Base-by-base conservation (phyloP, 2,888 invertebrate genomes). In the Cecidostiba fungosa region DNA sequence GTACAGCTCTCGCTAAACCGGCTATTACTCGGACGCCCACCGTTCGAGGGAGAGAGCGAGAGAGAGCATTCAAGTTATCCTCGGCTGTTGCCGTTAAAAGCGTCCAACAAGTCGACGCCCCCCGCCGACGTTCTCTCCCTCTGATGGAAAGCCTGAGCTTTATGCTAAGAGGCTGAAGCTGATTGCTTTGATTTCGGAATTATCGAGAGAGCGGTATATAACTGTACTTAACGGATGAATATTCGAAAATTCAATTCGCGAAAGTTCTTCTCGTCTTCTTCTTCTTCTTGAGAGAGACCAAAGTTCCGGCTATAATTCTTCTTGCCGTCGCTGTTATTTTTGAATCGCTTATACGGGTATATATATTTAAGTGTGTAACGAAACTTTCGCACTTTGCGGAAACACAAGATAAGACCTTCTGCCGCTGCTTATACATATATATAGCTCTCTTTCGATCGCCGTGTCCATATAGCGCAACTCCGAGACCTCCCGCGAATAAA, bases 51-150 rank as follows among this genome's bases (percentile, higher is more conserved):
- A 23, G 6, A 62, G n/a, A n/a, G n/a, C n/a, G n/a, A n/a, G n/a
- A n/a, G 62, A 26, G 23, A 23, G 23, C 19, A 59, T 23, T 70
- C 70, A n/a, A 70, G 70, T 39, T 70, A 36, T 70, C 70, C 70
- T n/a, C n/a, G n/a, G 36, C 70, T n/a, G 19, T 32, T 36, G 39
- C 36, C 32, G 32, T 70, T 72, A 72, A 72, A 72, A 72, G 36
- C 43, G 43, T 6, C 72, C 72, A 23, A 43, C 43, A 72, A 43
- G 43, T 26, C 39, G 39, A 39, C 36, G 23, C 43, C n/a, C 8
- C 16, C 43, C n/a, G n/a, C 8, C 19, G n/a, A 54, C n/a, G 50
- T 10, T 50, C 16, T 50, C 0, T 3, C 19, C 16, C 19, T 47
- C 14, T 6, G 32, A n/a, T 12, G 43, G 8, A 36, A 19, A 69